phyloP scores from a whole-genome alignment of 2,888 invertebrate species.

The Cartodere bifasciata region DNA sequence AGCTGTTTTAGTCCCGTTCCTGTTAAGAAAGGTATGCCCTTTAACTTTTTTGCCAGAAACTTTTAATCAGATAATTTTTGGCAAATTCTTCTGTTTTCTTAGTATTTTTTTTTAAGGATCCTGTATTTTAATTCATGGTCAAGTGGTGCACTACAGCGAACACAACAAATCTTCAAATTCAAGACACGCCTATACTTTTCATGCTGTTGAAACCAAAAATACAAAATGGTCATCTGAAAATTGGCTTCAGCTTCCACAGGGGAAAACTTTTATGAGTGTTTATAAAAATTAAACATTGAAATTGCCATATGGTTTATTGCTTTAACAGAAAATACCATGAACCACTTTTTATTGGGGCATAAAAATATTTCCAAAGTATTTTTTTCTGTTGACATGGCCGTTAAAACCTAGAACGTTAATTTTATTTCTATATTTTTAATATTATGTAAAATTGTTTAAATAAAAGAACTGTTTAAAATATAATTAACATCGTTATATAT shows the following conservation, averaged over 20 bases:
- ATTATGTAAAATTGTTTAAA: no score
- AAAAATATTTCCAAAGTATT: no score
- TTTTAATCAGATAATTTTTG: not conserved
- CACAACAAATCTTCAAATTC: conserved; percentile 68
- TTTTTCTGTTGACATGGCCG: no score
- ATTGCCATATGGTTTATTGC: not conserved
- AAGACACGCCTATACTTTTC: conserved; percentile 94
- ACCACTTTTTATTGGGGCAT: no score
- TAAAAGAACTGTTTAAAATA: no score
- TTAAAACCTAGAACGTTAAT: no score
- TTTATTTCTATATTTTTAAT: no score
- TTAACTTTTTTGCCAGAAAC: not conserved
- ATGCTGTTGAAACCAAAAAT: conserved; percentile 69
- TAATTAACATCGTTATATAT: no score
- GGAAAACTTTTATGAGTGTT: conserved; percentile 55
- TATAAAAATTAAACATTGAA: conserved; percentile 42
- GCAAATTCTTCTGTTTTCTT: no score
- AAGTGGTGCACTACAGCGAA: conserved; percentile 87
- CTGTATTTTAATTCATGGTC: conserved; percentile 80
- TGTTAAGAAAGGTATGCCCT: conserved; percentile 63
- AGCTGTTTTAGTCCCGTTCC: conserved; percentile 66
- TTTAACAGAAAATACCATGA: no score
- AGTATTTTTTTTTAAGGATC: conserved; percentile 68
- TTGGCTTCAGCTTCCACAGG: conserved; percentile 70
- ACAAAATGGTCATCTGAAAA: conserved; percentile 68